Evolutionary conservation across 2,797 vertebrate genomes (phyloP), one percentile per base, ranked within the genome.

Genomic region (Setipinna tenuifilis): DNA sequence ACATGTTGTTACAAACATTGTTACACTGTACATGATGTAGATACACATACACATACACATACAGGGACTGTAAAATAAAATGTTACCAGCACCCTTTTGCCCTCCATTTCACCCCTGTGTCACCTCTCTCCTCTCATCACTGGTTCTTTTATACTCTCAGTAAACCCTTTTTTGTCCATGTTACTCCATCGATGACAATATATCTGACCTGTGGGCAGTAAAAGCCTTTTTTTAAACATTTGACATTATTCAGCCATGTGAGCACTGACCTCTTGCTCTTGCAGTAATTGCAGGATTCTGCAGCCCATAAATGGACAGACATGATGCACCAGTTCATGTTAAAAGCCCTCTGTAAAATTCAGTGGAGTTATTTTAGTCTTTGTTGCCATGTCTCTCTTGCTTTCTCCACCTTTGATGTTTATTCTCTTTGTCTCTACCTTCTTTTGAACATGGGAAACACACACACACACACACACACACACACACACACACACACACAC

Each of bases 21-120:
- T 41, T 41, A 41, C 35, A 41, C 5, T 41, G 35, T 41, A 41
- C 35, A 41, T 41, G 35, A 41, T 41, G 35, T 41, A 41, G 35
- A 5, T 86, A 68, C 88, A 87, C 86, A 88, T 41, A 41, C n/a
- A n/a, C n/a, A n/a, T n/a, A n/a, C n/a, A n/a, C n/a, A n/a, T n/a
- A 41, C 5, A 5, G 35, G 2, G 35, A 5, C 35, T 5, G 35
- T 41, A 41, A 41, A 41, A 41, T 41, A 41, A 41, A 41, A 5
- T 41, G 35, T 41, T 41, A 41, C 35, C 35, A 41, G n/a, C n/a
- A 90, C 88, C 81, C 87, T 83, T 85, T 83, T 82, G 88, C 87
- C 78, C 78, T 50, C 59, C 14, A 31, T 7, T 23, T 62, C 83
- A 46, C 44, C 84, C 50, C 57, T 78, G 81, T 61, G 31, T 25